Base-by-base conservation (phyloP, 2,888 invertebrate species). In the Onchidella celtica region DNA sequence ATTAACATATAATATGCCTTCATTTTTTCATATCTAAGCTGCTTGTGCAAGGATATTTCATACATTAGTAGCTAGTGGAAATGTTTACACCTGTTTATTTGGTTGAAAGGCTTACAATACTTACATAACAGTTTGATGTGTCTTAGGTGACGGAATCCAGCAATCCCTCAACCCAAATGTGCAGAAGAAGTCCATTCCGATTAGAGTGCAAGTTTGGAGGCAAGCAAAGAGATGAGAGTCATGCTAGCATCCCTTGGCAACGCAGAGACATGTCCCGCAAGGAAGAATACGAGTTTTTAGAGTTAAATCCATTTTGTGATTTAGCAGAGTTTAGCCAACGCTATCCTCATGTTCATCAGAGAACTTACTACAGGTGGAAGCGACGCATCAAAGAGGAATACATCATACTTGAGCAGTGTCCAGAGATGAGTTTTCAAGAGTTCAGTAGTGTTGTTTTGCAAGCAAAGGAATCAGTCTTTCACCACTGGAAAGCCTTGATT, bases 361-460 rank as follows among this genome's bases (percentile, higher is more conserved):
- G 86, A 11, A 86, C 86, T 11, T 86, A 84, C 66, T 86, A 85
- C 73, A 63, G 86, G 6, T 86, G 86, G 86, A 86, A 86, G 66
- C 76, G 85, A 17, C 77, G 83, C 27, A 85, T 86, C 66, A 86
- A 86, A 59, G 86, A 86, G 32, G 85, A 86, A 80, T 85, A 82
- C 77, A 85, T 86, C n/a, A 83, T 83, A 61, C 68, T 86, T 47
- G 86, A 86, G 65, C 85, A 86, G 69, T 81, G 82, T 70, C 84
- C 86, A 36, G 59, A 77, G 17, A 63, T 85, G 81, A 83, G 73
- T 11, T 86, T 82, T 36, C 81, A 80, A 14, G 81, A 86, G 61
- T 86, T 85, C 32, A 77, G 84, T 69, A 79, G 79, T 27, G 80
- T 79, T 77, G 79, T 85, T 24, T 77, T 85, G 14, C 86, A 85